phyloP scores from a whole-genome alignment of 2,888 invertebrate genomes.

The Pharmacophagus antenor region DNA sequence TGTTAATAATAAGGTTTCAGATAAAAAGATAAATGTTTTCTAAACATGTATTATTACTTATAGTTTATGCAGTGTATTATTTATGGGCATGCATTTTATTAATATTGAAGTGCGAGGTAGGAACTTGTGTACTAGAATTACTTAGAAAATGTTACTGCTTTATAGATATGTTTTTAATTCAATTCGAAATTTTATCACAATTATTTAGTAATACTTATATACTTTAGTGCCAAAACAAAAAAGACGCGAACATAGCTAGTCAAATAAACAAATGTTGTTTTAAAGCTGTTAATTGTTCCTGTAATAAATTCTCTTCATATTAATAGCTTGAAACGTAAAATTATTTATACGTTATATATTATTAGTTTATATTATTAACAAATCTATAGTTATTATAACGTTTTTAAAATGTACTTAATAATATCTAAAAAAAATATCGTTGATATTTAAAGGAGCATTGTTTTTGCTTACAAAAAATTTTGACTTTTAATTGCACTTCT shows the following conservation, averaged over 20 bases:
- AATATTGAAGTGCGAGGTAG: too few relatives aligned
- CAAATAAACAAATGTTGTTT: slow-evolving; percentile 13
- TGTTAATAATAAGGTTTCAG: background rate
- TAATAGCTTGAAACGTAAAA: background rate
- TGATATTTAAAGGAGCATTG: background rate
- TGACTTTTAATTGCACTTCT: background rate
- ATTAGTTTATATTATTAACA: background rate
- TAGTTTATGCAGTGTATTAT: too few relatives aligned
- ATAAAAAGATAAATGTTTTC: too few relatives aligned
- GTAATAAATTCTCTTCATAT: background rate
- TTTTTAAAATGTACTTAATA: background rate
- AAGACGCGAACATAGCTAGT: slow-evolving; percentile 29
- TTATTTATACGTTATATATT: background rate
- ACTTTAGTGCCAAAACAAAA: slow-evolving; percentile 25
- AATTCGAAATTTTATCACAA: background rate
- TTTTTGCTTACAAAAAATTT: background rate
- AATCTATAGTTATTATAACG: background rate
- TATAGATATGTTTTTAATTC: too few relatives aligned
- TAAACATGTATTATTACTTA: too few relatives aligned
- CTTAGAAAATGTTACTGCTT: too few relatives aligned
- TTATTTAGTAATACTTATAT: background rate
- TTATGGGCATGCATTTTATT: too few relatives aligned
- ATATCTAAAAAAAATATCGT: background rate
- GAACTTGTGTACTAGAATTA: too few relatives aligned
- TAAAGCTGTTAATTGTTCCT: slow-evolving; percentile 13